These are phyloP conservation scores for Oxycera nigricornis DNA, from an alignment of 2,888 invertebrate species.

Conservation along the genomic window DNA sequence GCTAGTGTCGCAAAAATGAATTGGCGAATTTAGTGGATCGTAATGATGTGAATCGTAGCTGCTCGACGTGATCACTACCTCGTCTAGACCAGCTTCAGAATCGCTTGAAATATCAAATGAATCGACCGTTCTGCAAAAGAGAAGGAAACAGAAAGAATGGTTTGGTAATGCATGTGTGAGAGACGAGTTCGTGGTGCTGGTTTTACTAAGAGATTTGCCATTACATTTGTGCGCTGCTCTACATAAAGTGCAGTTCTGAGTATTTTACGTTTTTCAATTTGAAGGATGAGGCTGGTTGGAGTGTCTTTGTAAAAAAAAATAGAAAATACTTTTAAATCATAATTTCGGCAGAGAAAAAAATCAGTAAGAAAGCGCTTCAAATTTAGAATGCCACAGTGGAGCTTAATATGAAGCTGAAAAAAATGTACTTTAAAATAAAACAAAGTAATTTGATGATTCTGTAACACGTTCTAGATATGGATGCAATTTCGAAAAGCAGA, in stretches of 20 bases:
- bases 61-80: conserved; percentile 58
- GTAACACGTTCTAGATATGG: no score
- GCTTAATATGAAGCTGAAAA: no score
- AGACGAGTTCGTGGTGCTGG: background rate
- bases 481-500: no score
- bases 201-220: background rate
- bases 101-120: conserved; percentile 62
- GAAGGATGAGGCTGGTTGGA: no score
- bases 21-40: conserved; percentile 59
- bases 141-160: background rate
- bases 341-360: no score
- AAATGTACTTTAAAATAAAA: no score
- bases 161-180: conserved; percentile 6
- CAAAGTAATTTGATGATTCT: no score
- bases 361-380: no score
- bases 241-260: background rate
- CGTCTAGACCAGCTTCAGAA: conserved; percentile 60
- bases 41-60: conserved; percentile 54
- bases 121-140: conserved; percentile 59
- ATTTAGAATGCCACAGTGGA: no score
- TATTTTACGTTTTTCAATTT: no score
- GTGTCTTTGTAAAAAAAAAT: no score
- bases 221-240: conserved; percentile 16
- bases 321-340: no score
- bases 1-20: conserved; percentile 61